Percentiles rank a stretch among this genome's conserved stretches.
phyloP scores from a whole-genome alignment of 1,140 invertebrate genomes.

The Trachymyrmex cornetzi region DNA sequence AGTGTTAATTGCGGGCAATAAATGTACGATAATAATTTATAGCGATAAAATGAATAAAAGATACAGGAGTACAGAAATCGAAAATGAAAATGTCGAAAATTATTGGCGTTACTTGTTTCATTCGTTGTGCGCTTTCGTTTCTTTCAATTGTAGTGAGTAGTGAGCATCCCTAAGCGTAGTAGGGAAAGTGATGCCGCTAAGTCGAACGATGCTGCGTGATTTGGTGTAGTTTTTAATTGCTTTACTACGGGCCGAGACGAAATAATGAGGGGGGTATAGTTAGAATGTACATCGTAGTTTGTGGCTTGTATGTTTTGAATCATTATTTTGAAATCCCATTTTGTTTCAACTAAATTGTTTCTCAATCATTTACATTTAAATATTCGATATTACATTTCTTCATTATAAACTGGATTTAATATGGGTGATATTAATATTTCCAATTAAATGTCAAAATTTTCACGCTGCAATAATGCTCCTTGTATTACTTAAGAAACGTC shows the following conservation, averaged over 20 bases:
- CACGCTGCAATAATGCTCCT: neutral
- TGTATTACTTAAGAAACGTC: neutral
- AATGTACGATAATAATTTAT: neutral
- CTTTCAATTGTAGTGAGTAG: slow-evolving; percentile 55
- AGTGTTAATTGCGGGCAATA: neutral
- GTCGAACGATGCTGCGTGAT: slow-evolving; percentile 61
- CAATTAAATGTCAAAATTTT: neutral
- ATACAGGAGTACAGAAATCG: neutral
- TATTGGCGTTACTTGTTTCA: neutral
- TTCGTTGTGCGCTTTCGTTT: slow-evolving; percentile 42
- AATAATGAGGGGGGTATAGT: neutral
- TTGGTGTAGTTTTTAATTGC: slow-evolving; percentile 52
- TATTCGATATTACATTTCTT: neutral
- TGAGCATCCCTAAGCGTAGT: slow-evolving; percentile 53
- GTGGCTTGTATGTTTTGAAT: neutral
- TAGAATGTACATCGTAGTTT: neutral
- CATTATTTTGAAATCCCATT: neutral
- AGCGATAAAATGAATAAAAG: neutral
- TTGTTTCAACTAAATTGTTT: neutral
- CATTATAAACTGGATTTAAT: neutral
- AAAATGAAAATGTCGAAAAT: neutral
- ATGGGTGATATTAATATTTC: neutral
- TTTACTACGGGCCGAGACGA: slow-evolving; percentile 30
- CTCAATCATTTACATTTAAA: slow-evolving; percentile 15
- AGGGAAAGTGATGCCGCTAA: slow-evolving; percentile 62